These are phyloP conservation scores for Lepidonotus clava DNA, from an alignment of 2,888 invertebrate genomes.

Conservation along the genomic window DNA sequence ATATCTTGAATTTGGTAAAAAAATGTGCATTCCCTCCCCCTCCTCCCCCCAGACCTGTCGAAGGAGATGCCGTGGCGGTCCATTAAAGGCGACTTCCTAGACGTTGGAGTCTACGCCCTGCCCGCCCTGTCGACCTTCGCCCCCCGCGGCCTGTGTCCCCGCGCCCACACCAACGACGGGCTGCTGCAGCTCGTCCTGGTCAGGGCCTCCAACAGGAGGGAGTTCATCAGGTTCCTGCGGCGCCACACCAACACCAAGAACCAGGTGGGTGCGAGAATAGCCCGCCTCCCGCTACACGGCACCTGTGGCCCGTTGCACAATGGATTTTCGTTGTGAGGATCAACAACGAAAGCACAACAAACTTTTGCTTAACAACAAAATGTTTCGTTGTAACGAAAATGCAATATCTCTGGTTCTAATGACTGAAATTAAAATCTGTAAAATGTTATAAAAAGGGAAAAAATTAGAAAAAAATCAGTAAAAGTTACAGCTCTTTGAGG, in stretches of 20 bases:
- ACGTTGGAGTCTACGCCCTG: slow-evolving; percentile 72
- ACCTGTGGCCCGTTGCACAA: no score
- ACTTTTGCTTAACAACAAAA: no score
- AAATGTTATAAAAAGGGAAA: no score
- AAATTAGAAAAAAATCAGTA: no score
- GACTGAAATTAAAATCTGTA: no score
- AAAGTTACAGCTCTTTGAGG: no score
- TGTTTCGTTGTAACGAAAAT: no score
- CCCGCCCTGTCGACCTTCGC: slow-evolving; percentile 72
- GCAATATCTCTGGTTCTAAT: no score
- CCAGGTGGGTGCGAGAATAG: slow-evolving; percentile 68
- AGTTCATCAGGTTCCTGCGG: slow-evolving; percentile 75
- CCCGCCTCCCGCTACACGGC: background rate
- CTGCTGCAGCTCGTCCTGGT: slow-evolving; percentile 75
- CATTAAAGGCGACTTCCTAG: slow-evolving; percentile 73
- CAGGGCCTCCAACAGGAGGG: slow-evolving; percentile 72
- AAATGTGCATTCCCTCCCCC: no score
- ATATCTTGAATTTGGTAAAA: no score
- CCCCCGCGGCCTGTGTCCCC: slow-evolving; percentile 76
- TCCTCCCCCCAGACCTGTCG: slow-evolving; percentile 51
- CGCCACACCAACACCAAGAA: slow-evolving; percentile 77
- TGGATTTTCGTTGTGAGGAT: no score
- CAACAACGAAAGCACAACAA: no score
- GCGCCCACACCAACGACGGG: slow-evolving; percentile 77
- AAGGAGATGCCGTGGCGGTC: slow-evolving; percentile 71